Evolutionary conservation across 2,797 vertebrate species (phyloP).

Genomic region (Mormyrops boulengeri): DNA sequence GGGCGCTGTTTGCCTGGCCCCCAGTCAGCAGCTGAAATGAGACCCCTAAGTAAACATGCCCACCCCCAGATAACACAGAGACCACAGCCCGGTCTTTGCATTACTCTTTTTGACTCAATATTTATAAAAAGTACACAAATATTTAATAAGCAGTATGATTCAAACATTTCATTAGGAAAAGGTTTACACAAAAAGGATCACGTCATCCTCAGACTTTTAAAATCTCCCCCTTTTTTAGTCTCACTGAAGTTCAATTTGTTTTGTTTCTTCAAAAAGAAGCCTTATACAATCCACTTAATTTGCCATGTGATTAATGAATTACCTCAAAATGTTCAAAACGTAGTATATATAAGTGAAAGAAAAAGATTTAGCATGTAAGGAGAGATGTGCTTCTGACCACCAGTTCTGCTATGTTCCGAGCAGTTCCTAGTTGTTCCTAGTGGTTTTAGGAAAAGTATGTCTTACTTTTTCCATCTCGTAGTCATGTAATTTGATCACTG

Average conservation of each 20-base stretch:
- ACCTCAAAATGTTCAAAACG: not conserved
- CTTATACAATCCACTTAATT: not conserved
- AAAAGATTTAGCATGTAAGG: not conserved
- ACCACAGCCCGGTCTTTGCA: not conserved
- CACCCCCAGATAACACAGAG: not conserved
- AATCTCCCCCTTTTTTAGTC: not conserved
- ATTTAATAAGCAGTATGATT: conserved; percentile 1
- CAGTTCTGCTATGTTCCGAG: conserved; percentile 22
- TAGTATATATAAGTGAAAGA: not conserved
- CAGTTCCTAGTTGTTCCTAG: conserved; percentile 1
- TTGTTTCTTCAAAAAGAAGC: not conserved
- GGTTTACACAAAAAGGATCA: not conserved
- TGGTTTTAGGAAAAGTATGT: not conserved
- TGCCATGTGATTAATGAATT: not conserved
- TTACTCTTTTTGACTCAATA: conserved; percentile 14
- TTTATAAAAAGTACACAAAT: conserved; percentile 10
- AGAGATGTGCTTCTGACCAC: not conserved
- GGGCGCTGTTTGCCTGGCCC: not conserved
- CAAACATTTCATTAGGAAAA: not conserved
- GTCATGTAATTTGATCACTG: conserved; percentile 43
- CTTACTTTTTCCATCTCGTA: conserved; percentile 31
- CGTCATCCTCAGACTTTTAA: not conserved
- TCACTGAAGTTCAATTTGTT: not conserved
- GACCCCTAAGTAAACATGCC: conserved; percentile 9
- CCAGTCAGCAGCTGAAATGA: not conserved